Evolutionary conservation across 2,888 invertebrate genomes (phyloP).

Genomic region (Caenorhabditis sp.): DNA sequence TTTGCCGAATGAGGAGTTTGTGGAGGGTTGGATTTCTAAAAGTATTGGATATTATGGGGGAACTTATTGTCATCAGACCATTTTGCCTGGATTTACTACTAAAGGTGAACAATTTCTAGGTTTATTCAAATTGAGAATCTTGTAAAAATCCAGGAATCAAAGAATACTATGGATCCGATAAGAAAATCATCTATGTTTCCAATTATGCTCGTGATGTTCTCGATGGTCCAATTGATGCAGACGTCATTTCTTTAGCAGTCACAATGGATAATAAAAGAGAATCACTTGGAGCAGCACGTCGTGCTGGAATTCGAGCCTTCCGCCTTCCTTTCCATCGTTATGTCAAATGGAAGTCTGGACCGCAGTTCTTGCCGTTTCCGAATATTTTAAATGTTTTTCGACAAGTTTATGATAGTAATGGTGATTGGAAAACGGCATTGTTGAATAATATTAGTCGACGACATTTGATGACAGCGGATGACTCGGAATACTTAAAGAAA

Average conservation of each 20-base stretch:
- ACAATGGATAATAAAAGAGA: constrained; percentile 50
- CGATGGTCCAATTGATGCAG: constrained; percentile 61
- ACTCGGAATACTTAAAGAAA: constrained; percentile 15
- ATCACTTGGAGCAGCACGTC: constrained; percentile 51
- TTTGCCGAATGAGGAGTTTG: constrained; percentile 26
- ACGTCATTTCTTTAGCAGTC: constrained; percentile 49
- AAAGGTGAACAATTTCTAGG: constrained; percentile 8
- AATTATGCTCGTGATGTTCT: constrained; percentile 52
- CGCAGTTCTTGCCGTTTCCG: constrained; percentile 51
- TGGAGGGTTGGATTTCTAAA: constrained; percentile 30
- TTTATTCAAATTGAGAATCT: not conserved
- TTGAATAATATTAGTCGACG: constrained; percentile 46
- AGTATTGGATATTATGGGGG: constrained; percentile 35
- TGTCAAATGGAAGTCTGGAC: constrained; percentile 63
- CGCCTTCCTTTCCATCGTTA: constrained; percentile 60
- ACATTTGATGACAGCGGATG: constrained; percentile 26
- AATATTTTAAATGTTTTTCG: constrained; percentile 53
- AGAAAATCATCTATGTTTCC: constrained; percentile 50
- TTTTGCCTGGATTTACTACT: constrained; percentile 32
- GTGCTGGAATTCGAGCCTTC: constrained; percentile 41
- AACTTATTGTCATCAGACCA: constrained; percentile 24
- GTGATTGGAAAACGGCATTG: constrained; percentile 63
- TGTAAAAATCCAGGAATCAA: constrained; percentile 17
- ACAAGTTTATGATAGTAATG: constrained; percentile 49
- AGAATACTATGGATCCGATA: constrained; percentile 13